Evolutionary conservation across 2,797 vertebrate genomes (phyloP).

Genomic region (Phataginus tricuspis): DNA sequence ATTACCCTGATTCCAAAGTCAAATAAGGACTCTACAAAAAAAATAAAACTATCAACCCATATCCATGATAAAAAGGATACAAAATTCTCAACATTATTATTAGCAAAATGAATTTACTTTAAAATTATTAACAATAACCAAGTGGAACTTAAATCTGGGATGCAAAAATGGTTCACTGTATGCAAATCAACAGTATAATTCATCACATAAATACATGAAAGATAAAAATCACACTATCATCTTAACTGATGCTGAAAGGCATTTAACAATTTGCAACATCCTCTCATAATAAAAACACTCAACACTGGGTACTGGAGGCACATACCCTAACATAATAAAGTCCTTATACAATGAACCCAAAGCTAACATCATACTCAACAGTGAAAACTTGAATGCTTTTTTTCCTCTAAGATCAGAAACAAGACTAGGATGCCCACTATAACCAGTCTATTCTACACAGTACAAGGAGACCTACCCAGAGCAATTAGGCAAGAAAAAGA

Average conservation of each 20-base stretch:
- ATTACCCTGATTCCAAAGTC: not conserved
- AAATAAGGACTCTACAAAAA: not conserved
- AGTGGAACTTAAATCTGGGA: not conserved
- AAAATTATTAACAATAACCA: not conserved
- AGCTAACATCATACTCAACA: not conserved
- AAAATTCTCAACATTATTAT: not conserved
- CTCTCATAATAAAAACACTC: not conserved
- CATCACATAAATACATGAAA: not conserved
- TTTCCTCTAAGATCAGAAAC: not conserved
- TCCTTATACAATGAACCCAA: not conserved
- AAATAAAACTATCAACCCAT: not conserved
- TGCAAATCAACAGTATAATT: not conserved
- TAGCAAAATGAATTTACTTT: not conserved
- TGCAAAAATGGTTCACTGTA: not conserved
- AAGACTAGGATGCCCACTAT: not conserved
- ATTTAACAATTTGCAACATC: not conserved
- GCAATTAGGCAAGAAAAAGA: not conserved
- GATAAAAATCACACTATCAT: not conserved
- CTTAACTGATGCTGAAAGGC: not conserved
- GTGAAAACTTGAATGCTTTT: not conserved
- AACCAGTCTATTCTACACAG: not conserved
- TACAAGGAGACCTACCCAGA: not conserved
- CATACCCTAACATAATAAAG: not conserved
- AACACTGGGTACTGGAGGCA: not conserved
- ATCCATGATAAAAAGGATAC: not conserved